Base-by-base conservation (phyloP, 92 coral and sea anemone species). In the Zoanthus sociatus region DNA sequence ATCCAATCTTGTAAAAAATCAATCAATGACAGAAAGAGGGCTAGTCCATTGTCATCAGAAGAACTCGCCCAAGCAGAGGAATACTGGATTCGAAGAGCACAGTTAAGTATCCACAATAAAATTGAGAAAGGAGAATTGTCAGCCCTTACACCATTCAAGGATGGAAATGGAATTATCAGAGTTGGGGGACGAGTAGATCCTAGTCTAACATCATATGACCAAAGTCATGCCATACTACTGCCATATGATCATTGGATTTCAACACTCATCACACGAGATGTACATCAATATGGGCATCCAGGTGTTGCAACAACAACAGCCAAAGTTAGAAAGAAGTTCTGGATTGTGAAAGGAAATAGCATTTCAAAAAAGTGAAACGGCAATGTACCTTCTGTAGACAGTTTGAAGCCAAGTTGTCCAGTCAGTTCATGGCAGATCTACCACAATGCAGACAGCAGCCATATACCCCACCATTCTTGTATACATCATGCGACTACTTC, bases 131-230 rank as follows among this genome's bases (percentile, higher is more conserved):
- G 87, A 16, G 87, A 88, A 13, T 81, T 79, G 33, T 16, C 73
- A 70, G 44, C 87, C 55, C 87, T 71, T 6, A 33, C 87, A 10
- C 92, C 92, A 20, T 91, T 83, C 78, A 51, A 14, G 31, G 92
- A 93, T 77, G 89, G 72, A 26, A 91, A 88, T 55, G 90, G 91
- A 9, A 85, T 93, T 33, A 75, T 93, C 71, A 72, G 90, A 90
- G 93, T 90, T 44, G 92, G 93, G 64, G 90, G 95, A 37, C 89
- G 92, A 37, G 92, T 93, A 60, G 87, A 93, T 71, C 90, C 90
- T 17, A 17, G 69, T 18, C 85, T 88, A n/a, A 81, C 89, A 72
- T 90, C 93, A 13, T 90, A 93, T 74, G 90, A 91, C 31, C 78
- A 78, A 48, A 83, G 70, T 73, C 93, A 82, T 61, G 78, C 91